These are phyloP conservation scores for Arizona elegans DNA, from an alignment of 2,113 vertebrate genomes.

Conservation along the genomic window DNA sequence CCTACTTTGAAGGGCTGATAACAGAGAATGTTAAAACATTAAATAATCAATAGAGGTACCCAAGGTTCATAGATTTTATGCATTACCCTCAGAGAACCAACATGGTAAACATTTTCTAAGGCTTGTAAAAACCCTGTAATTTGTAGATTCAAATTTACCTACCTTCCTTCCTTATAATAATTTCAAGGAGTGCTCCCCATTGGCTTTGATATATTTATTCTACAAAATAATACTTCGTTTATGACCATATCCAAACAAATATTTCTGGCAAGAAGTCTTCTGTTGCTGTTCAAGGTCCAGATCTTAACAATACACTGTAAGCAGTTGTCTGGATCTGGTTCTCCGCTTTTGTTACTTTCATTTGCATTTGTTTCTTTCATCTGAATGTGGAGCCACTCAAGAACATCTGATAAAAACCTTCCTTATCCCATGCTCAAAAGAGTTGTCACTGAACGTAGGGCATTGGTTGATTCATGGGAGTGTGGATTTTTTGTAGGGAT, in stretches of 20 bases:
- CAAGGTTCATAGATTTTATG: neutral
- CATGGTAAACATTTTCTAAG: neutral
- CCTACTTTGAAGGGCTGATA: neutral
- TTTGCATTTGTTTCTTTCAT: neutral
- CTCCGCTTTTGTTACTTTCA: neutral
- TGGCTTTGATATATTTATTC: neutral
- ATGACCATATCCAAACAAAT: neutral
- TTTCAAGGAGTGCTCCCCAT: neutral
- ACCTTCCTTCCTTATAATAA: neutral
- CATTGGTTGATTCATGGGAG: neutral
- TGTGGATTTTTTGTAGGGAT: neutral
- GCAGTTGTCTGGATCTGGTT: neutral
- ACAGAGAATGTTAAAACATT: neutral
- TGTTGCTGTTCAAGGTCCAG: neutral
- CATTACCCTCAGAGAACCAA: neutral
- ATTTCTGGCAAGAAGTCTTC: neutral
- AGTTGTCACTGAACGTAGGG: neutral
- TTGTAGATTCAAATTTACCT: too few relatives aligned
- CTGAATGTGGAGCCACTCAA: neutral
- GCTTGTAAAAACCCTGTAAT: neutral
- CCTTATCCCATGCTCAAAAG: neutral
- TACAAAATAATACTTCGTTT: neutral
- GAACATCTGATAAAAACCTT: neutral
- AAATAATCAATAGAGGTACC: neutral
- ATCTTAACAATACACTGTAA: neutral